phyloP scores from a whole-genome alignment of 2,113 vertebrate genomes.

The Podilymbus podiceps region DNA sequence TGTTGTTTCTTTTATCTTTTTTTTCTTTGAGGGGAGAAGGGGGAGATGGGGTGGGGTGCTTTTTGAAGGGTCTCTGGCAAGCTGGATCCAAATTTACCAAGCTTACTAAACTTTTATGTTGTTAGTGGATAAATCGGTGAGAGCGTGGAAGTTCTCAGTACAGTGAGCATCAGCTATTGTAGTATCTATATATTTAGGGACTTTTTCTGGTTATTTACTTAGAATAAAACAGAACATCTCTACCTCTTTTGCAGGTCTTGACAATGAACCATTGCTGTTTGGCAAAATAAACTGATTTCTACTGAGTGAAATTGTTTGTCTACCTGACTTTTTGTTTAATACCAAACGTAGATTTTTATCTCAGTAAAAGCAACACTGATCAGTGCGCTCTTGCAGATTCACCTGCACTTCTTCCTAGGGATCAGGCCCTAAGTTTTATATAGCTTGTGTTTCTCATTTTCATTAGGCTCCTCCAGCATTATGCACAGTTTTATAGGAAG shows the following conservation, averaged over 20 bases:
- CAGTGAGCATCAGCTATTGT: rapidly evolving
- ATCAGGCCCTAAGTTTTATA: neutral
- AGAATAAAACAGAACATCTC: neutral
- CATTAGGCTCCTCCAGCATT: neutral
- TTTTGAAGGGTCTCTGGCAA: neutral
- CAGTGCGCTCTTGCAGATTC: neutral
- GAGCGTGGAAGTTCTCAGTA: neutral
- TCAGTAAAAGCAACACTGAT: neutral
- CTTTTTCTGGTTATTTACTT: neutral
- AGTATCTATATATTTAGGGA: neutral
- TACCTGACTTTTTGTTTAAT: neutral
- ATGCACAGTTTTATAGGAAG: neutral
- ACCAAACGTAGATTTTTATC: neutral
- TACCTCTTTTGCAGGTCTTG: neutral
- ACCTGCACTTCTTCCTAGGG: neutral
- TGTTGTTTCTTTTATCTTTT: neutral
- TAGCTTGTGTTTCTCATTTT: neutral
- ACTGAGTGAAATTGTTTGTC: neutral
- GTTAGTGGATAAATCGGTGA: neutral
- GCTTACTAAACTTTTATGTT: neutral
- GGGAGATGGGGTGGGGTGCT: too few relatives aligned
- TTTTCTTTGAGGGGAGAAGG: too few relatives aligned
- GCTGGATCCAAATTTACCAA: neutral
- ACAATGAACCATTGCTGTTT: neutral
- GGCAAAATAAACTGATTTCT: neutral